phyloP scores from a whole-genome alignment of 1,140 invertebrate genomes.

The Tetragnatha versicolor region DNA sequence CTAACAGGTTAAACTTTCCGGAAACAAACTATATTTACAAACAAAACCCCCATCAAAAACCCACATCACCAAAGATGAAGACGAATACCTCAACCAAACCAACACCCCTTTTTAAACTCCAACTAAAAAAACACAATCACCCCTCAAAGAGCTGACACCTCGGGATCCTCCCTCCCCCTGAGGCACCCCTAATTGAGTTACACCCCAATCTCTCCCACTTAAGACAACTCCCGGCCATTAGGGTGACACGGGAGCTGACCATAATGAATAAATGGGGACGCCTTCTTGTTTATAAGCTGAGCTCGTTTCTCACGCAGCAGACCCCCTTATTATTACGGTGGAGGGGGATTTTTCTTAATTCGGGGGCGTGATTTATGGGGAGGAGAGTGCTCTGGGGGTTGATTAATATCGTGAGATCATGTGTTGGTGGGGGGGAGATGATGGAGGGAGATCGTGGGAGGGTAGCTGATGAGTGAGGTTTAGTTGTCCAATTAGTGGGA shows the following conservation, averaged over 20 bases:
- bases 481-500: too few species aligned
- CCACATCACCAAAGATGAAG: too few species aligned
- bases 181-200: conserved; percentile 39
- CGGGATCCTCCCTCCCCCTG: too few species aligned
- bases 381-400: background rate
- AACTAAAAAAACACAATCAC: too few species aligned
- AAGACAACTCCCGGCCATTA: conserved; percentile 30
- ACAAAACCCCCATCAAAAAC: too few species aligned
- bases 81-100: too few species aligned
- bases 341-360: too few species aligned
- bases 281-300: conserved; percentile 9
- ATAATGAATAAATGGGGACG: conserved; percentile 35
- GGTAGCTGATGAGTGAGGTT: too few species aligned
- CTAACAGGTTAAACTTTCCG: too few species aligned
- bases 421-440: background rate
- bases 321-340: too few species aligned
- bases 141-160: background rate
- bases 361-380: background rate
- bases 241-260: conserved; percentile 9
- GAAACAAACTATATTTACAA: too few species aligned
- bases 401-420: background rate
- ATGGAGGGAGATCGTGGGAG: background rate
- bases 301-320: background rate
- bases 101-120: too few species aligned
- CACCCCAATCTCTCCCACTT: conserved; percentile 38